Evolutionary conservation across 2,113 vertebrate species (phyloP).

Genomic region (Pan troglodytes): NHGRI_mPanTro3-v2.1_pri NC_072416.2:15479001-15479500

Average conservation of each 20-base stretch:
- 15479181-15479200: background rate
- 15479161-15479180: background rate
- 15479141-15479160: background rate
- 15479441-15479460: slow-evolving; percentile 4
- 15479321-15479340: background rate
- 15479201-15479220: background rate
- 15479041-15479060: slow-evolving; percentile 67
- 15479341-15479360: slow-evolving; percentile 45
- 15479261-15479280: background rate
- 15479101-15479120: slow-evolving; percentile 44
- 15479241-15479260: background rate
- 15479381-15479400: slow-evolving; percentile 44
- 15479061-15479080: slow-evolving; percentile 72
- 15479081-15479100: slow-evolving; percentile 37
- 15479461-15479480: background rate
- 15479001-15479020: slow-evolving; percentile 80
- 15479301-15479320: background rate
- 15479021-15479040: slow-evolving; percentile 77
- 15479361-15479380: background rate
- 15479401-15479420: slow-evolving; percentile 40
- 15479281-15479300: background rate
- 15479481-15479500: background rate
- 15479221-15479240: background rate
- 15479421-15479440: slow-evolving; percentile 24
- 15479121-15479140: background rate